Base-by-base conservation (phyloP, 2,888 invertebrate genomes). In the Perizoma affinitatum region DNA sequence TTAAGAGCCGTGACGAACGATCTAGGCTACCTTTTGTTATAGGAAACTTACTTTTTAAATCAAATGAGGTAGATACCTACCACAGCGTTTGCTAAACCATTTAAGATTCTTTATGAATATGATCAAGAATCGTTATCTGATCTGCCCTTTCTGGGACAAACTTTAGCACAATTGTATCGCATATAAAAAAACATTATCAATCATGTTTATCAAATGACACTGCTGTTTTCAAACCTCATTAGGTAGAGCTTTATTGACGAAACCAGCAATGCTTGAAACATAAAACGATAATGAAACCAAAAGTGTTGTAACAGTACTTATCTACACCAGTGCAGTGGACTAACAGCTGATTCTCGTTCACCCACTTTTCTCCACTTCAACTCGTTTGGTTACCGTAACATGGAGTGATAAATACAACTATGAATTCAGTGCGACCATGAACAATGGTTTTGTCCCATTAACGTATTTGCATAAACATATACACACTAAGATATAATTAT, bases 311-410 rank as follows among this genome's bases (percentile, higher is more conserved):
- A 65, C 54, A 10, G 56, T 57, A 46, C n/a, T n/a, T n/a, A n/a
- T n/a, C n/a, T n/a, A n/a, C n/a, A n/a, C 53, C 46, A 54, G 51
- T 38, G 11, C 7, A 33, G 54, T 54, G 55, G 50, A 54, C 63
- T 10, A 55, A 52, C 53, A 45, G 55, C 63, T 67, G 71, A 72
- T 72, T 78, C 76, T 75, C 10, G 88, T 76, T 88, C 88, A 88
- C 88, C 88, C 84, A 89, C 83, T 87, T 90, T 82, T 86, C 84
- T 83, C 78, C 61, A 76, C 74, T 69, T 65, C 72, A 73, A 80
- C 81, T 79, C 67, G 81, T 81, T 83, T 66, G 71, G 71, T 65
- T 63, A 61, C 69, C 68, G 73, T 79, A 79, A 79, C 74, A 80
- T 70, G 62, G 61, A 68, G 49, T 51, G 38, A 48, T 51, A 34